phyloP scores from a whole-genome alignment of 2,888 invertebrate species.

The Tillus elongatus region DNA sequence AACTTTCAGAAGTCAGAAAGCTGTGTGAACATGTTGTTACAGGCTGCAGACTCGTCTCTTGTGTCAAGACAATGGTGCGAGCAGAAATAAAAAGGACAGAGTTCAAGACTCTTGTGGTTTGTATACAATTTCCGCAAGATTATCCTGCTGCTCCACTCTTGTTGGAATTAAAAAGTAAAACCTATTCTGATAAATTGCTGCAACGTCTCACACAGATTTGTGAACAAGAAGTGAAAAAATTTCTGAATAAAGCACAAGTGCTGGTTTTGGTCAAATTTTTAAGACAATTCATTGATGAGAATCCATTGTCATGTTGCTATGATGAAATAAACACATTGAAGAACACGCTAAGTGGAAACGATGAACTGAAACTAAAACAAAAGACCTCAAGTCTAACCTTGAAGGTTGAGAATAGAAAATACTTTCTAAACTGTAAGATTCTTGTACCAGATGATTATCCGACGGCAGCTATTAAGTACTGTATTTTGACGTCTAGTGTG shows the following conservation, averaged over 20 bases:
- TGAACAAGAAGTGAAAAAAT: slow-evolving; percentile 51
- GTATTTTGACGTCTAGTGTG: slow-evolving; percentile 18
- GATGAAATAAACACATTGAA: slow-evolving; percentile 59
- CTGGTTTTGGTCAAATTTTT: slow-evolving; percentile 52
- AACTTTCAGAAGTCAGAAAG: slow-evolving; percentile 54
- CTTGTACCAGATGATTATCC: slow-evolving; percentile 59
- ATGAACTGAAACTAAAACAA: slow-evolving; percentile 57
- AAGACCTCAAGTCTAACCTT: slow-evolving; percentile 53
- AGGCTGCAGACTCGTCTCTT: slow-evolving; percentile 55
- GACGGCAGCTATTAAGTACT: slow-evolving; percentile 43
- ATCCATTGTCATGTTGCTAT: slow-evolving; percentile 61
- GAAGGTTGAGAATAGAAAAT: slow-evolving; percentile 49
- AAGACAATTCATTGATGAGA: slow-evolving; percentile 56
- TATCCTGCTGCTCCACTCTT: slow-evolving; percentile 54
- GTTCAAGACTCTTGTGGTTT: slow-evolving; percentile 53
- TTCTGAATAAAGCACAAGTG: slow-evolving; percentile 52
- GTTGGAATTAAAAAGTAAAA: slow-evolving; percentile 62
- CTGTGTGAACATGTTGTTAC: slow-evolving; percentile 53
- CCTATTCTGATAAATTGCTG: slow-evolving; percentile 53
- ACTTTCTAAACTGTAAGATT: slow-evolving; percentile 51
- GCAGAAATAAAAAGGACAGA: slow-evolving; percentile 57
- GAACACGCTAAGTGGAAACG: slow-evolving; percentile 42
- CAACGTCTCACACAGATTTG: slow-evolving; percentile 52
- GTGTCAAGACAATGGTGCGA: slow-evolving; percentile 56
- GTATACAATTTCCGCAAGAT: slow-evolving; percentile 55